These are phyloP conservation scores for Drosophila ezoana DNA, from an alignment of 2,888 invertebrate genomes.

Conservation along the genomic window DNA sequence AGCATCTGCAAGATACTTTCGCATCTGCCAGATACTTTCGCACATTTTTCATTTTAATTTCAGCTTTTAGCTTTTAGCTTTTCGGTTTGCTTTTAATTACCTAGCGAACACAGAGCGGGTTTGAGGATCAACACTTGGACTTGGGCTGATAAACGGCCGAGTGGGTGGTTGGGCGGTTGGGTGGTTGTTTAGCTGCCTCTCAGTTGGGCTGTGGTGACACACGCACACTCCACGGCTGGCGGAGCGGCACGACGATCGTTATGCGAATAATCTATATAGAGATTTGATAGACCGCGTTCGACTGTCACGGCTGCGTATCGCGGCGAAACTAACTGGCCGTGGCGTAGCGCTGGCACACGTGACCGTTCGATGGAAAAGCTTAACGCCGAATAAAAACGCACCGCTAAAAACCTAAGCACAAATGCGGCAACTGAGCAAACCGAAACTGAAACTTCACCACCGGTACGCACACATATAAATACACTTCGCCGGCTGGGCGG, in stretches of 20 bases:
- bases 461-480: conserved; percentile 58
- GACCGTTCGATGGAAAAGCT: conserved; percentile 84
- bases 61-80: neutral
- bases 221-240: conserved; percentile 27
- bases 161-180: neutral
- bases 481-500: conserved; percentile 16
- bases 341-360: conserved; percentile 51
- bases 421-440: conserved; percentile 44
- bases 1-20: conserved; percentile 7
- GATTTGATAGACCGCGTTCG: conserved; percentile 21
- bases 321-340: conserved; percentile 52
- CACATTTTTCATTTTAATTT: conserved; percentile 4
- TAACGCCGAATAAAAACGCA: conserved; percentile 83
- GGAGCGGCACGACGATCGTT: conserved; percentile 38
- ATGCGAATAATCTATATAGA: conserved; percentile 25
- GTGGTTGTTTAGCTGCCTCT: conserved; percentile 15
- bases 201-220: conserved; percentile 12
- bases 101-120: conserved; percentile 59
- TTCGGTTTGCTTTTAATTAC: conserved; percentile 66
- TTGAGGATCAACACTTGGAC: conserved; percentile 20
- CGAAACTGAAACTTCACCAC: conserved; percentile 62
- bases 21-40: conserved; percentile 1
- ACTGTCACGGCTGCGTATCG: conserved; percentile 48
- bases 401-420: conserved; percentile 64
- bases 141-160: neutral